A percentile compares a stretch with the other conserved stretches of the same genome.
phyloP scores from a whole-genome alignment of 2,797 vertebrate genomes.

The Molossus molossus region DNA sequence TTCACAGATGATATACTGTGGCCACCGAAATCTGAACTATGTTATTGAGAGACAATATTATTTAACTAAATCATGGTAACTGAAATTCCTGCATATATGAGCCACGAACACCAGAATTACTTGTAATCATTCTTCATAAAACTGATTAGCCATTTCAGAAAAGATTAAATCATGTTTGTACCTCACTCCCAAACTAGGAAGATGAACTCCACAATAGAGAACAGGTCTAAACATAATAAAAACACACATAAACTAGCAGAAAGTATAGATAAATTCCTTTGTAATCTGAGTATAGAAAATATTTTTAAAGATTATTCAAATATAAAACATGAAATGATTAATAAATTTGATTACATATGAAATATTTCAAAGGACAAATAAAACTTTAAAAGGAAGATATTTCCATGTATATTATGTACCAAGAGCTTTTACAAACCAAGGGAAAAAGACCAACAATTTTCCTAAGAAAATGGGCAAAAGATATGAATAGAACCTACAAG shows the following conservation, averaged over 20 bases:
- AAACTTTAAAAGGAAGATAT: not conserved
- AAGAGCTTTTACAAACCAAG: not conserved
- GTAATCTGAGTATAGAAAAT: not conserved
- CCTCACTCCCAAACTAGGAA: not conserved
- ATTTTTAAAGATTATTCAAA: not conserved
- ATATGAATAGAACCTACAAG: not conserved
- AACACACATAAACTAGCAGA: not conserved
- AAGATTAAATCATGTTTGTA: not conserved
- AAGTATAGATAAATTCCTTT: not conserved
- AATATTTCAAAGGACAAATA: not conserved
- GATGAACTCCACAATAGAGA: not conserved
- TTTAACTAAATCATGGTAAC: conserved; percentile 18
- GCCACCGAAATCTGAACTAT: not conserved
- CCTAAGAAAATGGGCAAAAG: not conserved
- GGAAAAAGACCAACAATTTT: not conserved
- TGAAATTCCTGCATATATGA: not conserved
- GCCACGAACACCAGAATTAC: not conserved
- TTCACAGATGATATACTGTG: not conserved
- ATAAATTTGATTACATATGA: not conserved
- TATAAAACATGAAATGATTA: not conserved
- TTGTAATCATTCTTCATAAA: not conserved
- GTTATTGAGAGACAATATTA: not conserved
- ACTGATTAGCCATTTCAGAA: conserved; percentile 18
- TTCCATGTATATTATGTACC: not conserved
- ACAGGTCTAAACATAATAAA: conserved; percentile 4